Conservation (phyloP, 2,113 vertebrate genomes). For the Cyphomyrus plagiostoma region DNA sequence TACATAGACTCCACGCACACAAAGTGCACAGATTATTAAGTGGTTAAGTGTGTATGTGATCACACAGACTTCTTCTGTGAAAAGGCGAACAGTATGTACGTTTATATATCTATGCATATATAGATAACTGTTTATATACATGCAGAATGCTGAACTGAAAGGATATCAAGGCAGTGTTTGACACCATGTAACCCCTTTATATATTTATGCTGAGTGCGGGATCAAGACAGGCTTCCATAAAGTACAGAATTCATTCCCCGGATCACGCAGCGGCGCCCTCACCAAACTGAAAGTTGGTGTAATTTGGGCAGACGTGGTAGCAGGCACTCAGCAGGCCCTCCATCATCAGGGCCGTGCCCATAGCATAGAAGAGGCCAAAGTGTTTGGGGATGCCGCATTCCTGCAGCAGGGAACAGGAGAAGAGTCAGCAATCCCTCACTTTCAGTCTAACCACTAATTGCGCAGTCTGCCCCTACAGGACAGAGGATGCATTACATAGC, state of each 20-base stretch:
- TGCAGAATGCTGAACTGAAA: background rate
- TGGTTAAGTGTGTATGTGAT: background rate
- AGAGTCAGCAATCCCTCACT: background rate
- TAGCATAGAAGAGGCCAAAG: slow-evolving; percentile 92
- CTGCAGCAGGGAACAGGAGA: slow-evolving; percentile 41
- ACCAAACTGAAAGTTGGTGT: slow-evolving; percentile 99
- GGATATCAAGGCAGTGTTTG: background rate
- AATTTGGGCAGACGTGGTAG: slow-evolving; percentile 97
- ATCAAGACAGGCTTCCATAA: background rate
- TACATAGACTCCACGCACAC: background rate
- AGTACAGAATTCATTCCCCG: background rate
- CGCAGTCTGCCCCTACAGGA: background rate
- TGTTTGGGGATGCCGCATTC: slow-evolving; percentile 96
- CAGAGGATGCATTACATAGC: background rate
- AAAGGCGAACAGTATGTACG: background rate
- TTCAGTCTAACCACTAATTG: background rate
- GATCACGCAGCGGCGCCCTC: slow-evolving; percentile 13
- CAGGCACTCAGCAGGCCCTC: slow-evolving; percentile 94
- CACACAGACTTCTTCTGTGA: background rate
- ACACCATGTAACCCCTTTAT: background rate
- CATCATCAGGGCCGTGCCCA: slow-evolving; percentile 98
- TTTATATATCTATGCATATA: background rate
- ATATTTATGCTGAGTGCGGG: background rate
- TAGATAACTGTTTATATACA: background rate
- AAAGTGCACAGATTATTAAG: background rate